phyloP scores from a whole-genome alignment of 2,888 invertebrate species.

The Sycophila texana region DNA sequence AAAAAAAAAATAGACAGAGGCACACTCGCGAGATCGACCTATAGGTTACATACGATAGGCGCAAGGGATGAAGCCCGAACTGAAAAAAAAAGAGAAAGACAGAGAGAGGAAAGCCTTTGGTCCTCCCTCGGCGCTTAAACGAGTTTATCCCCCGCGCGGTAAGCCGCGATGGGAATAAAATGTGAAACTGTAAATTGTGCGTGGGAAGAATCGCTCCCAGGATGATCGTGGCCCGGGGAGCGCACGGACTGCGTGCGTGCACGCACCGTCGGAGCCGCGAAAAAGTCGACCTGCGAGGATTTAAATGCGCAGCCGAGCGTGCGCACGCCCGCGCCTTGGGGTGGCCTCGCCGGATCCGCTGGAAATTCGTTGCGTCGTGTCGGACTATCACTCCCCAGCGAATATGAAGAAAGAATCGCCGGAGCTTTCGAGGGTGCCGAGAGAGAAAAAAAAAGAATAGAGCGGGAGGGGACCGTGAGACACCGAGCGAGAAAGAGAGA shows the following conservation, averaged over 20 bases:
- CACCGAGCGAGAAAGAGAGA: constrained; percentile 26
- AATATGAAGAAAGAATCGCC: constrained; percentile 72
- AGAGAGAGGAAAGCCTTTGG: constrained; percentile 16
- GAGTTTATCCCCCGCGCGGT: constrained; percentile 68
- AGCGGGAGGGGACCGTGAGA: constrained; percentile 18
- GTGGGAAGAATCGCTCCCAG: constrained; percentile 75
- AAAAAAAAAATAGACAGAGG: constrained; percentile 4
- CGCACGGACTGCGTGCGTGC: constrained; percentile 10
- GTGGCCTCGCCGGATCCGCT: constrained; percentile 51
- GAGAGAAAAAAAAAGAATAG: constrained; percentile 29
- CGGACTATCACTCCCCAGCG: constrained; percentile 73
- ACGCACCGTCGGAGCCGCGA: constrained; percentile 58
- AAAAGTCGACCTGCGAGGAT: constrained; percentile 65
- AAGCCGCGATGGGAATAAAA: constrained; percentile 74
- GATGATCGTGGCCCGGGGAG: constrained; percentile 60
- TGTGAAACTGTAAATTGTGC: constrained; percentile 76
- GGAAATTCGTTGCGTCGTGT: constrained; percentile 73
- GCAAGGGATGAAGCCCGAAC: background rate
- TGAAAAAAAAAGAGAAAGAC: constrained; percentile 3
- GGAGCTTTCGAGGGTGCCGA: constrained; percentile 56
- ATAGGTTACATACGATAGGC: background rate
- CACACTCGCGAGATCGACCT: background rate
- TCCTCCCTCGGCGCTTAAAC: constrained; percentile 56
- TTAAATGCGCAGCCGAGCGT: constrained; percentile 72
- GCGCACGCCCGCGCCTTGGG: constrained; percentile 61